Evolutionary conservation across 2,113 vertebrate species (phyloP).

Genomic region (Willisornis vidua): DNA sequence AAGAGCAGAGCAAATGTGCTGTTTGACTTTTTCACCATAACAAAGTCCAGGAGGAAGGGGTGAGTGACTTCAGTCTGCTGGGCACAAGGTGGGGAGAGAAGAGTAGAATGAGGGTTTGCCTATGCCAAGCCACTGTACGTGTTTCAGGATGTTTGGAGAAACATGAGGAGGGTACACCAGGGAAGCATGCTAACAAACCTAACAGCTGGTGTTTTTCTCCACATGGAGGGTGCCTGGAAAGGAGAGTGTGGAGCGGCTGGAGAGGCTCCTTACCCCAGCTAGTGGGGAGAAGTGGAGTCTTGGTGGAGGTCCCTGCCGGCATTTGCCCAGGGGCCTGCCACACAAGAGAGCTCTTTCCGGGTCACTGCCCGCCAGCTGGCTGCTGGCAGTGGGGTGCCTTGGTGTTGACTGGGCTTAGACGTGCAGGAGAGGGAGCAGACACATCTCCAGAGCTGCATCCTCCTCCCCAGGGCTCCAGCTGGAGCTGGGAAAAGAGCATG

Average conservation of each 20-base stretch:
- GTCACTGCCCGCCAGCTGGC: neutral
- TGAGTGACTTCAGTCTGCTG: rapidly evolving
- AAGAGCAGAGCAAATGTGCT: neutral
- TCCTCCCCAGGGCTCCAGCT: neutral
- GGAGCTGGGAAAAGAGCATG: rapidly evolving
- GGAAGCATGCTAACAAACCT: neutral
- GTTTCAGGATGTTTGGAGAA: neutral
- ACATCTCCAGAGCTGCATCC: neutral
- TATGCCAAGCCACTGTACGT: rapidly evolving
- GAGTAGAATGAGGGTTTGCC: rapidly evolving
- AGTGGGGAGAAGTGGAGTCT: neutral
- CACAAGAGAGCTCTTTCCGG: rapidly evolving
- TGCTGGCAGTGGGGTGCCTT: rapidly evolving
- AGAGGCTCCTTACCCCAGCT: neutral
- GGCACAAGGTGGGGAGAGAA: neutral
- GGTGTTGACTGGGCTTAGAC: neutral
- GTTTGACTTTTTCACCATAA: neutral
- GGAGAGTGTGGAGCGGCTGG: neutral
- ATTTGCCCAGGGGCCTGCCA: neutral
- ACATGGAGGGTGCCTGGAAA: neutral
- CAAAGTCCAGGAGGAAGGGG: rapidly evolving
- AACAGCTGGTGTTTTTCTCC: rapidly evolving
- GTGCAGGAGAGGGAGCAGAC: rapidly evolving
- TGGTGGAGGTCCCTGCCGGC: rapidly evolving
- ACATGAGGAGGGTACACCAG: neutral